Conservation (phyloP, 2,797 vertebrate species). For the Leucoraja ocellata region DNA sequence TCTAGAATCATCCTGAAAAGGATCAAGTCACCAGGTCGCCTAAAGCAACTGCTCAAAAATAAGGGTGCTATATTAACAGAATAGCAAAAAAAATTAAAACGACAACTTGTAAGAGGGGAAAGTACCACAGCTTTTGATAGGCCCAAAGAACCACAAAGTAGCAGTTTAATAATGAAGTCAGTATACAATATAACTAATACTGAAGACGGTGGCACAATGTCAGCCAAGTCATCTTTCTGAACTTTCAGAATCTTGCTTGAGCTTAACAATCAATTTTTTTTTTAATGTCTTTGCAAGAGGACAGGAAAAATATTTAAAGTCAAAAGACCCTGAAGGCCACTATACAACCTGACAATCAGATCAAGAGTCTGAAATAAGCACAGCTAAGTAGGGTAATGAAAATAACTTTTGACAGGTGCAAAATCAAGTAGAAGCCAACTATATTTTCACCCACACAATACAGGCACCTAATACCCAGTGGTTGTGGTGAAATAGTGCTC, state of each 20-base stretch:
- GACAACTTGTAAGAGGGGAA: too few relatives aligned
- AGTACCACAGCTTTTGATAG: neutral
- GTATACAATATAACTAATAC: neutral
- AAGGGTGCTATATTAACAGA: neutral
- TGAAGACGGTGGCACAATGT: neutral
- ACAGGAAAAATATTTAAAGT: neutral
- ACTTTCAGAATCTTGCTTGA: neutral
- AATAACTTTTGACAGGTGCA: neutral
- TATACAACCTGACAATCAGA: neutral
- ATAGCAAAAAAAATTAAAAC: neutral
- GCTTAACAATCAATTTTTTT: too few relatives aligned
- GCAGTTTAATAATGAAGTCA: neutral
- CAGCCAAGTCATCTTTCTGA: neutral
- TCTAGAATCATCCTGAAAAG: neutral
- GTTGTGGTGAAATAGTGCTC: neutral
- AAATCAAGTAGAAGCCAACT: too few relatives aligned
- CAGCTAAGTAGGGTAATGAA: neutral
- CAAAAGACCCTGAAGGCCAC: neutral
- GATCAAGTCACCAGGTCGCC: neutral
- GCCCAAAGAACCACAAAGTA: neutral
- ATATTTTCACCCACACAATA: too few relatives aligned
- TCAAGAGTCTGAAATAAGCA: neutral
- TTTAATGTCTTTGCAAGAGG: neutral
- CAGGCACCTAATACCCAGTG: neutral
- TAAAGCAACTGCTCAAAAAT: neutral